These are phyloP conservation scores for Mormoops blainvillei DNA, from an alignment of 2,113 vertebrate genomes.

Conservation along the genomic window DNA sequence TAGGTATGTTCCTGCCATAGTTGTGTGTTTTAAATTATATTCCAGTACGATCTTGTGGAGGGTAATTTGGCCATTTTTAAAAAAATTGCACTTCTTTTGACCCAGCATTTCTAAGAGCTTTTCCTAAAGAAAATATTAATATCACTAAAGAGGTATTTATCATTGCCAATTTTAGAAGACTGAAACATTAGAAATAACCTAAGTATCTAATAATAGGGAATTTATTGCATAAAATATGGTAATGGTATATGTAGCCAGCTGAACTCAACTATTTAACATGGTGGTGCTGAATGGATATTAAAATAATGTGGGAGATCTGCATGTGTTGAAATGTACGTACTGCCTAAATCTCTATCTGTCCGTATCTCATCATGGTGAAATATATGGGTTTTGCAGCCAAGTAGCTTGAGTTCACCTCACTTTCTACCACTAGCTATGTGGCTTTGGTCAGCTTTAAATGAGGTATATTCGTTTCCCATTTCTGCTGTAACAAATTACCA, in stretches of 20 bases:
- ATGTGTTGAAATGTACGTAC: not conserved
- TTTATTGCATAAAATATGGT: not conserved
- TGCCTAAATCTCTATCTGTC: not conserved
- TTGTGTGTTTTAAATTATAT: not conserved
- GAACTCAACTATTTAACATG: not conserved
- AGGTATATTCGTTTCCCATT: not conserved
- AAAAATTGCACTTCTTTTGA: conserved; percentile 8
- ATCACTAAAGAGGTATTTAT: not conserved
- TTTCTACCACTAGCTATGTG: not conserved
- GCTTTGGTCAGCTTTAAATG: not conserved
- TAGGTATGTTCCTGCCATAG: not conserved
- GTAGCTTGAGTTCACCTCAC: not conserved
- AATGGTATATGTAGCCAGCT: not conserved
- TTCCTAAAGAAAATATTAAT: not conserved
- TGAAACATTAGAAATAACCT: not conserved
- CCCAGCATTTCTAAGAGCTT: conserved; percentile 12
- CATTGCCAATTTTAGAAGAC: not conserved
- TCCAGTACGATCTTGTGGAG: not conserved
- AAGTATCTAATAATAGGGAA: not conserved
- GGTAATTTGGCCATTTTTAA: not conserved
- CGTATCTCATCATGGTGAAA: not conserved
- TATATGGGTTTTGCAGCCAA: not conserved
- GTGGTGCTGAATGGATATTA: not conserved
- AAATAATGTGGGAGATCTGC: conserved; percentile 6
- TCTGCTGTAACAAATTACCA: not conserved